Evolutionary conservation across 1,140 invertebrate genomes (phyloP).

Genomic region (Pachyrhynchus sulphureomaculatus): DNA sequence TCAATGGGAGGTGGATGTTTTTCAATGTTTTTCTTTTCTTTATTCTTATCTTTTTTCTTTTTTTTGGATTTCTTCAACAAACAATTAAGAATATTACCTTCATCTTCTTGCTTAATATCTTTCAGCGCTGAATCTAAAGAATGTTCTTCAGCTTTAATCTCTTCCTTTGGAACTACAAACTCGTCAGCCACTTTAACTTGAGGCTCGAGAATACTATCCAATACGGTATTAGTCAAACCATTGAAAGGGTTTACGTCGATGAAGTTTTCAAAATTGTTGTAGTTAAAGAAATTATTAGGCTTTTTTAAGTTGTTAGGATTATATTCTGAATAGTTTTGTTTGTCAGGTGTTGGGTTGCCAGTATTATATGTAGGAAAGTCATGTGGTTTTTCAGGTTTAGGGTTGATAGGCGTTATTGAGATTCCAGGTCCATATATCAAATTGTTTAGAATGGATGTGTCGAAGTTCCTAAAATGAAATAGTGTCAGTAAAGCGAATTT

Average conservation of each 20-base stretch:
- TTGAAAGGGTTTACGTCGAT: slow-evolving; percentile 8
- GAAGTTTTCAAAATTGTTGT: slow-evolving; percentile 15
- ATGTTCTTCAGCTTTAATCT: not conserved
- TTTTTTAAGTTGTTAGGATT: not conserved
- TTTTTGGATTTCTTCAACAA: slow-evolving; percentile 10
- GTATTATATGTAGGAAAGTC: not conserved
- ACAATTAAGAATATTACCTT: slow-evolving; percentile 23
- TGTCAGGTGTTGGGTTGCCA: slow-evolving; percentile 9
- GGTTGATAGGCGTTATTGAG: slow-evolving; percentile 34
- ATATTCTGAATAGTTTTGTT: not conserved
- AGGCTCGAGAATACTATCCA: slow-evolving; percentile 17
- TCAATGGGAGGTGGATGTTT: slow-evolving; percentile 58
- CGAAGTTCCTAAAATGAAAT: slow-evolving; percentile 38
- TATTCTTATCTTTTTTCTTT: slow-evolving; percentile 23
- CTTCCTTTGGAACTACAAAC: not conserved
- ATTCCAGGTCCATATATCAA: slow-evolving; percentile 38
- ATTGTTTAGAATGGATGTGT: slow-evolving; percentile 34
- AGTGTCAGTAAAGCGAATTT: not conserved
- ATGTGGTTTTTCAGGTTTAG: slow-evolving; percentile 15
- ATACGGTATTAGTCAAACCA: not conserved
- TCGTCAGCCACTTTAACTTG: slow-evolving; percentile 9
- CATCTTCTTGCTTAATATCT: not conserved
- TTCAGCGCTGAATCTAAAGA: not conserved
- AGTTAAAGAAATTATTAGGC: not conserved
- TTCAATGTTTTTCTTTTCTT: slow-evolving; percentile 6